Evolutionary conservation across 2,888 invertebrate species (phyloP).

Genomic region (Lasioglossum oenotherae): DNA sequence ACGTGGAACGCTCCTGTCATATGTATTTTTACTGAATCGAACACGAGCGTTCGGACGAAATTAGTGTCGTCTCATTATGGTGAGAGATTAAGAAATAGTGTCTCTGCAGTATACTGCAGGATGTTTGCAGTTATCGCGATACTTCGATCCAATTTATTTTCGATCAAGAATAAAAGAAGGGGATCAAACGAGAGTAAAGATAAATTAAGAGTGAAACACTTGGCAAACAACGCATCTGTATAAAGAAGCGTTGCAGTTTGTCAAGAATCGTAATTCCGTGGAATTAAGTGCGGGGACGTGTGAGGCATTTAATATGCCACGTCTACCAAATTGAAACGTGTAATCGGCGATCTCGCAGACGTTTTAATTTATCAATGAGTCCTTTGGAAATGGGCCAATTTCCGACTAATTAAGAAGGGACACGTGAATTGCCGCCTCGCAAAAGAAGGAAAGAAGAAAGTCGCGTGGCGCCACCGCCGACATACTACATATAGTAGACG

Average conservation of each 20-base stretch:
- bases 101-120: no score
- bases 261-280: not conserved
- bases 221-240: not conserved
- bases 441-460: constrained; percentile 21
- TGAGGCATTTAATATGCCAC: not conserved
- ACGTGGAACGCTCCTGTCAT: not conserved
- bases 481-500: constrained; percentile 13
- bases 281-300: not conserved
- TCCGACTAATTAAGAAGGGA: not conserved
- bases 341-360: not conserved
- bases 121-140: no score
- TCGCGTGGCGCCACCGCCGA: constrained; percentile 11
- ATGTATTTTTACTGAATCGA: not conserved
- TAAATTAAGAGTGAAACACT: not conserved
- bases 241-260: not conserved
- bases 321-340: not conserved
- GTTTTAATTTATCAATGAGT: not conserved
- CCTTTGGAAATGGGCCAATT: not conserved
- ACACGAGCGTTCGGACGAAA: not conserved
- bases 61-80: no score
- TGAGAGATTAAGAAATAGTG: no score
- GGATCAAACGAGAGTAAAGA: no score
- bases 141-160: no score
- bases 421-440: not conserved
- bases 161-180: no score